Percentiles rank a stretch among this genome's conserved stretches.
phyloP scores from a whole-genome alignment of 2,888 invertebrate species.

The Silvanus unidentatus region DNA sequence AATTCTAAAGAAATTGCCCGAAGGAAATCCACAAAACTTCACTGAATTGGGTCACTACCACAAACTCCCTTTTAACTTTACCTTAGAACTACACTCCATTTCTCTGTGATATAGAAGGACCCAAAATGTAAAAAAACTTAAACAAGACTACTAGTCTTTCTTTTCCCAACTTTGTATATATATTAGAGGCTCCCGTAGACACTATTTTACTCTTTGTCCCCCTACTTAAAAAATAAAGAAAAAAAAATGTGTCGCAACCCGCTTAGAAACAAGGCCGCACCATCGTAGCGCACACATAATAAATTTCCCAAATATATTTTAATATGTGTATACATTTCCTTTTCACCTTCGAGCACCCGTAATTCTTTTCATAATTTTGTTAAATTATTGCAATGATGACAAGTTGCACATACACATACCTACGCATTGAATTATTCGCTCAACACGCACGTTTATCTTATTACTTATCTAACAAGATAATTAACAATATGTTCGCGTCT shows the following conservation, averaged over 20 bases:
- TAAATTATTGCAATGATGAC: no score
- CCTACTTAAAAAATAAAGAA: slow-evolving; percentile 19
- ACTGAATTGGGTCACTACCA: slow-evolving; percentile 2
- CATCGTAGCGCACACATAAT: slow-evolving; percentile 4
- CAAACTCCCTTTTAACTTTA: slow-evolving; percentile 14
- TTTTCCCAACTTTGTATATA: slow-evolving; percentile 36
- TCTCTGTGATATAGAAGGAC: slow-evolving; percentile 18
- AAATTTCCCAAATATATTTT: slow-evolving; percentile 6
- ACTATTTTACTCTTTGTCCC: slow-evolving; percentile 29
- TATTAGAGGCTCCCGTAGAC: slow-evolving; percentile 31
- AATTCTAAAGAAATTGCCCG: no score
- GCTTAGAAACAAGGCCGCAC: slow-evolving; percentile 25
- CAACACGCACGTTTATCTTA: no score
- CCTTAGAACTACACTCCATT: slow-evolving; percentile 23
- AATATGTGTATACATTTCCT: neutral
- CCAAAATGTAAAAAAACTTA: slow-evolving; percentile 17
- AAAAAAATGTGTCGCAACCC: slow-evolving; percentile 24
- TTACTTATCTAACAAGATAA: no score
- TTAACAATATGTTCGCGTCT: no score
- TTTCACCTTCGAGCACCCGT: no score
- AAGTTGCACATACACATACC: no score
- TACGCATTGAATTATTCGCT: no score
- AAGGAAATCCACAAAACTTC: no score
- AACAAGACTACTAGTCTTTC: slow-evolving; percentile 26
- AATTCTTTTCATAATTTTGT: no score